phyloP scores from a whole-genome alignment of 2,888 invertebrate genomes.

The Nemotelus pantherinus region DNA sequence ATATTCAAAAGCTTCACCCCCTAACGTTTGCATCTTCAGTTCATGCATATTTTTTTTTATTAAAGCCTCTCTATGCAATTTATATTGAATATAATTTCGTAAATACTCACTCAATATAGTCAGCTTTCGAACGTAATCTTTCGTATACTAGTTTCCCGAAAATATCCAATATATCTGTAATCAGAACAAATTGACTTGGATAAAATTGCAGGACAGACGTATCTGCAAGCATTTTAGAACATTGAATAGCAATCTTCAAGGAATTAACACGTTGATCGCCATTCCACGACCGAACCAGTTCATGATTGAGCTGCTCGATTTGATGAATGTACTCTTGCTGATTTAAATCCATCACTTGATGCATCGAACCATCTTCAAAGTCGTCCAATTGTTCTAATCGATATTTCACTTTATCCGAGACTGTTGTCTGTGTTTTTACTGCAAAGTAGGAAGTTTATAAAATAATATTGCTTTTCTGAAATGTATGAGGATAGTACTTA shows the following conservation, averaged over 20 bases:
- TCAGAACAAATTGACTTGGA: slow-evolving; percentile 96
- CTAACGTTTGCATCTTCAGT: too few relatives aligned
- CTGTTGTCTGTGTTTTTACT: slow-evolving; percentile 82
- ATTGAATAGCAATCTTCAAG: slow-evolving; percentile 96
- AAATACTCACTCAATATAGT: slow-evolving; percentile 68
- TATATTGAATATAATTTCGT: too few relatives aligned
- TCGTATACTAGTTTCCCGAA: slow-evolving; percentile 92
- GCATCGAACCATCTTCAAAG: slow-evolving; percentile 88
- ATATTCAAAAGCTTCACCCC: too few relatives aligned
- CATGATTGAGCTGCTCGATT: slow-evolving; percentile 90
- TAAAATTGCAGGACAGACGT: slow-evolving; percentile 93
- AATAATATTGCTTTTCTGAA: slow-evolving; percentile 16
- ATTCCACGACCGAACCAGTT: slow-evolving; percentile 91
- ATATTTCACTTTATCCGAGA: slow-evolving; percentile 88
- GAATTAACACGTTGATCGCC: slow-evolving; percentile 94
- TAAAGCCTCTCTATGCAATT: too few relatives aligned
- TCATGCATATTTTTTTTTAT: too few relatives aligned
- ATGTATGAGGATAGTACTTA: slow-evolving; percentile 67
- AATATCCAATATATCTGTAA: slow-evolving; percentile 94
- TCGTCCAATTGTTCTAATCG: slow-evolving; percentile 94
- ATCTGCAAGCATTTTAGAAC: slow-evolving; percentile 91
- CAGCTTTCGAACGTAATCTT: slow-evolving; percentile 80
- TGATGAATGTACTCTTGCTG: slow-evolving; percentile 91
- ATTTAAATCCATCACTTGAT: slow-evolving; percentile 87
- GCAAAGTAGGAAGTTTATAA: slow-evolving; percentile 64